Base-by-base conservation (phyloP, 2,888 invertebrate genomes). In the Netelia fuscicornis region DNA sequence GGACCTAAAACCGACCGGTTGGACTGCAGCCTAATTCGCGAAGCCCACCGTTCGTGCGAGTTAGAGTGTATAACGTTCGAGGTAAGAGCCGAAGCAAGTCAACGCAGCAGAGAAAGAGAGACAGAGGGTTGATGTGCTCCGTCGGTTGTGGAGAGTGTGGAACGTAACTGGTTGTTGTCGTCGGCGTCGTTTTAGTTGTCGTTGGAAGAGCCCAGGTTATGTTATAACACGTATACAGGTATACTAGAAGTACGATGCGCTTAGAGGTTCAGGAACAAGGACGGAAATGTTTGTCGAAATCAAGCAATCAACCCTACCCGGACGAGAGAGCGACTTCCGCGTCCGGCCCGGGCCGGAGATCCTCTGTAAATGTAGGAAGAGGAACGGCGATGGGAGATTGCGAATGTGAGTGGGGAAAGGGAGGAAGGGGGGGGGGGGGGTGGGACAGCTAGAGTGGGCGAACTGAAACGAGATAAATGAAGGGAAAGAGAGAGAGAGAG, bases 251-350 rank as follows among this genome's bases (percentile, higher is more conserved):
- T 67, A 37, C 25, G 64, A 20, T 58, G 48, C 67, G 68, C 11
- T 56, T 37, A 37, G 10, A 80, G 83, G 60, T 70, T 75, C 85
- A 68, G 70, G 58, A 83, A 72, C 84, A 79, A 67, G 84, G 84
- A 83, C 84, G 88, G 85, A 87, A 89, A 90, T 91, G 90, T 92
- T 92, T 91, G 92, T 90, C 89, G 91, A 92, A 91, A 92, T 92
- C 91, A 92, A 91, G 91, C 90, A 92, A 92, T 92, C 92, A 91
- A 88, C 88, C 88, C 88, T 84, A 83, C 84, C 89, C 82, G 86
- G 86, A 76, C 83, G 87, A 83, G 87, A 84, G 67, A 81, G 81
- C 56, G 81, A 81, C 81, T 75, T 81, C 78, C 75, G 84, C 60
- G 74, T 78, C 81, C 81, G 78, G 70, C 62, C 42, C 58, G 65